Conservation (phyloP, 2,113 vertebrate genomes). For the Megalops atlanticus region DNA sequence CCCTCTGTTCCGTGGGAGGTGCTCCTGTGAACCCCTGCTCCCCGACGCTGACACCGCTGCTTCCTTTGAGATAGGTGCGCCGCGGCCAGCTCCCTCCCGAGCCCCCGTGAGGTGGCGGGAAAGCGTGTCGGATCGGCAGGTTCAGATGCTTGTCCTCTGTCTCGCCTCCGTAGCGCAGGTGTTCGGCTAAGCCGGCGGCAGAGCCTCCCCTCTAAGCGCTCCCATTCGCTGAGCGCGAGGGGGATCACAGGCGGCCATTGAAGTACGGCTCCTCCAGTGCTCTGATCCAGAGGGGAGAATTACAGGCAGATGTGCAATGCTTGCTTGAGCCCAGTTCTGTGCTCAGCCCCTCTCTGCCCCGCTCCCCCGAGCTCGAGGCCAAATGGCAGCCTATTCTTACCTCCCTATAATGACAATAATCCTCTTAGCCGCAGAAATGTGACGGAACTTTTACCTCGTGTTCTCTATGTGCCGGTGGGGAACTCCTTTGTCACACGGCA, state of each 20-base stretch:
- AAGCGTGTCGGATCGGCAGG: neutral
- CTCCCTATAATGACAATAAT: neutral
- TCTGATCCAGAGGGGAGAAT: neutral
- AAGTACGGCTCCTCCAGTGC: neutral
- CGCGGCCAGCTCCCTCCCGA: neutral
- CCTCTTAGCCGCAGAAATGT: conserved; percentile 4
- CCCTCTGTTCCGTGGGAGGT: too few relatives aligned
- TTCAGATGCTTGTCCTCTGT: neutral
- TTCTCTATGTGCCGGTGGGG: neutral
- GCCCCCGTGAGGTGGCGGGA: too few relatives aligned
- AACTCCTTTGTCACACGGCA: neutral
- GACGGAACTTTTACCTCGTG: neutral
- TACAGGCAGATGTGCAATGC: conserved; percentile 3
- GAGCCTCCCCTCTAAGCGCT: neutral
- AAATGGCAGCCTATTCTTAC: neutral
- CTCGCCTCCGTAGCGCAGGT: neutral
- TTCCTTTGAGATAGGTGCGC: neutral
- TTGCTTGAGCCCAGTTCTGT: neutral
- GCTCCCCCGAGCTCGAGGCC: conserved; percentile 7
- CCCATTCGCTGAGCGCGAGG: neutral
- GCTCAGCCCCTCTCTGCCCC: neutral
- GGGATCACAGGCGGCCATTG: neutral
- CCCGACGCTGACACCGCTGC: neutral
- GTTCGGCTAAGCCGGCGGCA: neutral
- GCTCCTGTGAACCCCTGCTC: neutral